A percentile compares a stretch with the other conserved stretches of the same genome.
Conservation (phyloP, 2,888 invertebrate species). For the Dione juno region DNA sequence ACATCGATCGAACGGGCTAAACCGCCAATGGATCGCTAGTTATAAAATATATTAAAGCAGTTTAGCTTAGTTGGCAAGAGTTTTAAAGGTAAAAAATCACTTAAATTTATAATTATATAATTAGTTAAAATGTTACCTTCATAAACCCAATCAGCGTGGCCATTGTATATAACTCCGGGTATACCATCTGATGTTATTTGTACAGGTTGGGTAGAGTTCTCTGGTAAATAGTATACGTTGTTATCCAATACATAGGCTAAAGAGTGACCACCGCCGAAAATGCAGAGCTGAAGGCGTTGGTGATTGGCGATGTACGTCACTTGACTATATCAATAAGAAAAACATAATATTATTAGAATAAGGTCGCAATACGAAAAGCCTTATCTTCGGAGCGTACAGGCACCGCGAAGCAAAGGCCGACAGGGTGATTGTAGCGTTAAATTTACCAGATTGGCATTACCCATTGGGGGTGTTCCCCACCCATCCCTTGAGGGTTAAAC, state of each 20-base stretch:
- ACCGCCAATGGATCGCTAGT: too few relatives aligned
- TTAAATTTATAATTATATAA: too few relatives aligned
- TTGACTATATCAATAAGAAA: conserved; percentile 54
- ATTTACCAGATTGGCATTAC: not conserved
- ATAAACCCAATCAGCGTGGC: conserved; percentile 96
- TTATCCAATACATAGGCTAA: conserved; percentile 87
- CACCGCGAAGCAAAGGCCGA: too few relatives aligned
- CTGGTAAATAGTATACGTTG: conserved; percentile 85
- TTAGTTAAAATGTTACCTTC: conserved; percentile 85
- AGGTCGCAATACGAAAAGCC: too few relatives aligned
- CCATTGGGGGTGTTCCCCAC: not conserved
- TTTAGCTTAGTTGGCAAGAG: too few relatives aligned
- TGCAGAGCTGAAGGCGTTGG: conserved; percentile 84
- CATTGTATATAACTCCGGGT: conserved; percentile 88
- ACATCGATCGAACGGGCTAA: too few relatives aligned
- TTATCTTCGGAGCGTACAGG: too few relatives aligned
- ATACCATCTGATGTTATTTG: conserved; percentile 85
- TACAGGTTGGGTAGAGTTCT: conserved; percentile 61
- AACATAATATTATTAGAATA: not conserved
- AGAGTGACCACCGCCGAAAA: conserved; percentile 80
- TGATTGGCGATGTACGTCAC: conserved; percentile 78
- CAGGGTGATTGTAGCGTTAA: too few relatives aligned
- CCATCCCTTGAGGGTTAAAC: not conserved
- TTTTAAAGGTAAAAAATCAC: too few relatives aligned
- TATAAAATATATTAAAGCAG: too few relatives aligned